Evolutionary conservation across 1,140 invertebrate genomes (phyloP).

Genomic region (Bombyx mori): ASM3026992v2 NC_085116.1:5226001-5226500

Average conservation of each 20-base stretch:
- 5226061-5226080: too few species aligned
- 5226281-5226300: slow-evolving; percentile 59
- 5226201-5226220: too few species aligned
- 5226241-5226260: slow-evolving; percentile 47
- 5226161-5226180: too few species aligned
- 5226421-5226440: slow-evolving; percentile 44
- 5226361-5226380: slow-evolving; percentile 41
- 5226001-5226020: too few species aligned
- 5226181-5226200: too few species aligned
- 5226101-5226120: background rate
- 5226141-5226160: background rate
- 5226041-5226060: too few species aligned
- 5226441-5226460: slow-evolving; percentile 41
- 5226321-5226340: slow-evolving; percentile 55
- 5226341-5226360: slow-evolving; percentile 51
- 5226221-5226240: slow-evolving; percentile 25
- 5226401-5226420: slow-evolving; percentile 48
- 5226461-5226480: slow-evolving; percentile 38
- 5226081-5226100: too few species aligned
- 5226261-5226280: slow-evolving; percentile 49
- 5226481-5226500: slow-evolving; percentile 13
- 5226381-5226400: slow-evolving; percentile 42
- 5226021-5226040: too few species aligned
- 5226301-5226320: slow-evolving; percentile 44
- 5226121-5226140: background rate